Conservation (phyloP, 2,888 invertebrate genomes). For the Synergus itoensis region DNA sequence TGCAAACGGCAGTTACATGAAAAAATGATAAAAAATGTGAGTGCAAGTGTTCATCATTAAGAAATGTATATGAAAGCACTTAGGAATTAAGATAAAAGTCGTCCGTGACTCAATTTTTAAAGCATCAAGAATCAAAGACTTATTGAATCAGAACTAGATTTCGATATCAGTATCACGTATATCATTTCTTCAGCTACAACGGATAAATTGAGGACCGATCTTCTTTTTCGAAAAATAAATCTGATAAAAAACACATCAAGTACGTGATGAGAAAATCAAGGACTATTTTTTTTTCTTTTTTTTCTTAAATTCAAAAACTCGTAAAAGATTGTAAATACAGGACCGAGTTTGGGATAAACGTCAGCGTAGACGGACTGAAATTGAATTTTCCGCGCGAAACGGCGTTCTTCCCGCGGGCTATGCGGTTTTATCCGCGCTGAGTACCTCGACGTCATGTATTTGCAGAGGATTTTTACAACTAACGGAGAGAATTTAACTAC, state of each 20-base stretch:
- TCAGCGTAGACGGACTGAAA: slow-evolving; percentile 39
- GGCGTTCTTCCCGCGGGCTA: slow-evolving; percentile 45
- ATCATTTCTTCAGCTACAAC: neutral
- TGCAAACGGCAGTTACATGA: no score
- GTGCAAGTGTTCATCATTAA: no score
- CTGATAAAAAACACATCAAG: neutral
- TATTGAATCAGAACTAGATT: neutral
- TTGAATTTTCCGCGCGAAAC: slow-evolving; percentile 48
- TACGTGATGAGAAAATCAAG: neutral
- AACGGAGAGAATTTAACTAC: slow-evolving; percentile 51
- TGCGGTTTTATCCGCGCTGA: slow-evolving; percentile 46
- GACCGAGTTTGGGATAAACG: slow-evolving; percentile 28
- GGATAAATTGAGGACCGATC: neutral
- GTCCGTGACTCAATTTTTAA: neutral
- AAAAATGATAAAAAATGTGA: no score
- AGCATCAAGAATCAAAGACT: neutral
- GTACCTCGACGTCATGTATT: slow-evolving; percentile 30
- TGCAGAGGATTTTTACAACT: slow-evolving; percentile 50
- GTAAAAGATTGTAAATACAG: slow-evolving; percentile 19
- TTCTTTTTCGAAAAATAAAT: neutral
- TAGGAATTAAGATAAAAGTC: no score
- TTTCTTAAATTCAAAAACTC: neutral
- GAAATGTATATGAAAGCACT: no score
- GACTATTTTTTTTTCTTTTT: neutral
- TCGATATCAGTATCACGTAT: neutral